Base-by-base conservation (phyloP, 2,888 invertebrate species). In the Ormyrus pomaceus region DNA sequence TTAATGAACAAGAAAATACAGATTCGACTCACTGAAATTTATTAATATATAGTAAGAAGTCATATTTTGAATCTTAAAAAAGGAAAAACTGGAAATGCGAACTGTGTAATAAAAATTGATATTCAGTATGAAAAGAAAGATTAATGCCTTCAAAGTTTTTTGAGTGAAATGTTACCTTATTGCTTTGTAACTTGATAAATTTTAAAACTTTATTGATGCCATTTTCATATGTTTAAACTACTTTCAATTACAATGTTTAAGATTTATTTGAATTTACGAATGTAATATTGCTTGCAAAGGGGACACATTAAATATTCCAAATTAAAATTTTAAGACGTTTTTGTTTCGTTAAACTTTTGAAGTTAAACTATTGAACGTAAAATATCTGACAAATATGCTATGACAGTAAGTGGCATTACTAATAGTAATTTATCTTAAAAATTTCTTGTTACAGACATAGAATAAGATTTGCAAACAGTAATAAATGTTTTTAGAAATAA, bases 41-140 rank as follows among this genome's bases (percentile, higher is more conserved):
- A 84, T 84, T 84, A 82, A 85, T 86, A 82, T 86, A 84, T 85
- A 85, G 80, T 65, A 82, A 83, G 78, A 86, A 87, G 84, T 86
- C 86, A 86, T 89, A 88, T 87, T 88, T 88, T 88, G 84, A 87
- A 87, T 82, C 84, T 85, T 84, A 82, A 77, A 81, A 78, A 56
- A 77, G 65, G 62, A 58, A 83, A 85, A 85, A 69, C 76, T 66
- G 70, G 69, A 68, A 83, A 85, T 84, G 85, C 83, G 80, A 84
- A 86, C 84, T 85, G 85, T 88, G 86, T 89, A 88, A 88, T 87
- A 86, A 87, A 85, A 80, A 85, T 82, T 84, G 85, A 85, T 87
- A 87, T 87, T 87, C 87, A 84, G 77, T 87, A 86, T 84, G 85
- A 86, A 85, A 79, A 81, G 66, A 76, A 71, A 77, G 72, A 66